Base-by-base conservation (phyloP, 2,797 vertebrate genomes). In the Lagothrix lagotricha region DNA sequence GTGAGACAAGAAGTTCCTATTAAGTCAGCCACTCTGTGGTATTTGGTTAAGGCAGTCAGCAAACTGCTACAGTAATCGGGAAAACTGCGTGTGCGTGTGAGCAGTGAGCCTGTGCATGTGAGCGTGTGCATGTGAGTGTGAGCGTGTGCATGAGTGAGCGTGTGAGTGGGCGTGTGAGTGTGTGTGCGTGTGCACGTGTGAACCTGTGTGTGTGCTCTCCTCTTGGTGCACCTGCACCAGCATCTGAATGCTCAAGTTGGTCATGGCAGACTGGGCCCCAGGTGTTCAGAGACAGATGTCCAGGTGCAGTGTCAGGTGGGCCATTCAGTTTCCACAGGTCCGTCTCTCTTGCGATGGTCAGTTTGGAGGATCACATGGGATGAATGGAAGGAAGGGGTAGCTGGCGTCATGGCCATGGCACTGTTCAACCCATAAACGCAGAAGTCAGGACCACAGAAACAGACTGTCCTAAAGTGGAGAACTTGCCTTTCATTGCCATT, bases 191-290 rank as follows among this genome's bases (percentile, higher is more conserved):
- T 17, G 52, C 22, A 9, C 41, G 41, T 5, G 33, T 17, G 14
- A 22, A 2, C 0, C 19, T 5, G 20, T 5, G 15, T 0, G 0
- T 3, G 20, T 0, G 0, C 5, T 12, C 15, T 26, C 1, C 1
- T 70, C 58, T 10, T 20, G 26, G 28, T 36, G 19, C 19, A n/a
- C 50, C 58, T 4, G 22, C n/a, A 19, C 1, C 17, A 14, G 50
- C 54, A 3, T 61, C 44, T 1, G 20, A 26, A 4, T 0, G 4
- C 13, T 9, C 0, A 6, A 9, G 41, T 54, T 81, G 77, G 30
- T 54, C 7, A 1, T 12, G 58, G 41, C 50, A n/a, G 81, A 30
- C 58, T 3, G 30, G 64, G 15, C 33, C 50, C 88, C 79, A 39
- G 88, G 84, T 82, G 64, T 84, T 76, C 50, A 19, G 72, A 70